Conservation (phyloP, 2,113 vertebrate genomes). For the Microtus richardsoni region DNA sequence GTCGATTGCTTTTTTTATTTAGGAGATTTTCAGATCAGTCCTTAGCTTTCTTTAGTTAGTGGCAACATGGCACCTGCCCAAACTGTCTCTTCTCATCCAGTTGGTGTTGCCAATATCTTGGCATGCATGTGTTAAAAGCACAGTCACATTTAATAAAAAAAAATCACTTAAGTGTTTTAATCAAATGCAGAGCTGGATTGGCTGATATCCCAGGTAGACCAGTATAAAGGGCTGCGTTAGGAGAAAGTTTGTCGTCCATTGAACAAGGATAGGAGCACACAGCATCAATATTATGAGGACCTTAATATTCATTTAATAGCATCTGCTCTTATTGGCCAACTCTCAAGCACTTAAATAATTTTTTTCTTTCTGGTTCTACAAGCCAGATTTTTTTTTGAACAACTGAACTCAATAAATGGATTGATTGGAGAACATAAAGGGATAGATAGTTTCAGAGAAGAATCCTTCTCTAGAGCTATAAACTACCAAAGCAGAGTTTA, state of each 20-base stretch:
- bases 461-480: background rate
- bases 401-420: slow-evolving; percentile 26
- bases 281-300: background rate
- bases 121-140: slow-evolving; percentile 48
- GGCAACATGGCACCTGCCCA: slow-evolving; percentile 76
- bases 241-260: background rate
- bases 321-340: slow-evolving; percentile 44
- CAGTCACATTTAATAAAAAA: slow-evolving; percentile 56
- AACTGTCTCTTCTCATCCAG: slow-evolving; percentile 63
- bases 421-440: slow-evolving; percentile 16
- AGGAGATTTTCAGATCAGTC: slow-evolving; percentile 79
- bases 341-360: slow-evolving; percentile 32
- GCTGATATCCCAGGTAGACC: background rate
- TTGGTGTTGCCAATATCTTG: slow-evolving; percentile 63
- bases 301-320: slow-evolving; percentile 33
- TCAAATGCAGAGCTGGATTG: background rate
- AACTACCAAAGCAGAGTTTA: background rate
- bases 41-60: slow-evolving; percentile 77
- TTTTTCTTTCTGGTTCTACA: slow-evolving; percentile 17
- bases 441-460: slow-evolving; percentile 21
- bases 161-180: slow-evolving; percentile 50
- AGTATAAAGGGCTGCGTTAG: background rate
- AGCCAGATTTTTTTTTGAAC: slow-evolving; percentile 34
- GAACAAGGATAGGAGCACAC: background rate
- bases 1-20: slow-evolving; percentile 83